phyloP scores from a whole-genome alignment of 2,888 invertebrate genomes.

The Mactromeris polynyma region DNA sequence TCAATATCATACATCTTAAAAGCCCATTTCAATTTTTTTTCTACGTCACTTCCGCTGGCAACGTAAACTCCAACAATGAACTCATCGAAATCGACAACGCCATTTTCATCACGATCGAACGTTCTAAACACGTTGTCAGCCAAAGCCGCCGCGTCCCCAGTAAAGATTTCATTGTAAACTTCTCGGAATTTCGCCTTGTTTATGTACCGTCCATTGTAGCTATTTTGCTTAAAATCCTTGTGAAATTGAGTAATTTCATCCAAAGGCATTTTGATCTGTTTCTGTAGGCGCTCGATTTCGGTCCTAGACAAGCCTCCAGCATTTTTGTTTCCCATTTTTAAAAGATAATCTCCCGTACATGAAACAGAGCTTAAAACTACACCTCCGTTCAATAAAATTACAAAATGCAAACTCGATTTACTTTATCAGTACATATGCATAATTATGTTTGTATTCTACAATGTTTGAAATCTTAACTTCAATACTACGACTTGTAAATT shows the following conservation, averaged over 20 bases:
- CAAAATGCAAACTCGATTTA: too few species aligned
- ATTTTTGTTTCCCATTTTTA: neutral
- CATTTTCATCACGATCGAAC: conserved; percentile 65
- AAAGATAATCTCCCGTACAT: too few species aligned
- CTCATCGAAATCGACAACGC: conserved; percentile 68
- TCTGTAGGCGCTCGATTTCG: conserved; percentile 9
- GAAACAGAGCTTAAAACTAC: too few species aligned
- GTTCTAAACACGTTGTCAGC: conserved; percentile 66
- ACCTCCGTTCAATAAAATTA: too few species aligned
- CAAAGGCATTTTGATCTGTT: conserved; percentile 25
- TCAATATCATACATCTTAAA: conserved; percentile 73
- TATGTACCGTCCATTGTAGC: conserved; percentile 34
- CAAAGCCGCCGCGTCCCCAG: conserved; percentile 57
- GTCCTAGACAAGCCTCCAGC: neutral
- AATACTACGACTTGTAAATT: too few species aligned
- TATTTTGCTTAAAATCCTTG: conserved; percentile 42
- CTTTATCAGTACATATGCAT: too few species aligned
- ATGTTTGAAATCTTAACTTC: too few species aligned
- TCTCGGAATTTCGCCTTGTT: conserved; percentile 58
- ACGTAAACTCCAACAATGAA: conserved; percentile 65
- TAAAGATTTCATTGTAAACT: conserved; percentile 52
- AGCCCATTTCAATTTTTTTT: conserved; percentile 63
- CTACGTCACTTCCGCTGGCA: conserved; percentile 47
- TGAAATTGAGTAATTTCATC: conserved; percentile 56
- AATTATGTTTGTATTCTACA: too few species aligned